phyloP scores from a whole-genome alignment of 2,888 invertebrate species.

The Anthophora plumipes region DNA sequence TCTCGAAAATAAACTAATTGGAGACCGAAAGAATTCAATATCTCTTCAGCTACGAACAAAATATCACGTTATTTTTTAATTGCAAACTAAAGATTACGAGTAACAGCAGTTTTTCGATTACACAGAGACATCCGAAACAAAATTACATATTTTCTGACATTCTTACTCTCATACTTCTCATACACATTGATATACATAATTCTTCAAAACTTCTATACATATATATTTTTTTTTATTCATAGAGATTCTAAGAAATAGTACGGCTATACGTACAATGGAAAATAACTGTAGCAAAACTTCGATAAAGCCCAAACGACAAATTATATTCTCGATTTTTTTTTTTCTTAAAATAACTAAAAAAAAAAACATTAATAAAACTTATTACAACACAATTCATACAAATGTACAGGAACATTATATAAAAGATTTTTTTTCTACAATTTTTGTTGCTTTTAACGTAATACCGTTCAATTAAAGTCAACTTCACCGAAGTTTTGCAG shows the following conservation, averaged over 20 bases:
- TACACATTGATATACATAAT: slow-evolving; percentile 41
- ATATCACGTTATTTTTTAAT: neutral
- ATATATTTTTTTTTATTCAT: slow-evolving; percentile 30
- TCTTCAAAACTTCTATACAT: slow-evolving; percentile 36
- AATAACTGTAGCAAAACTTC: slow-evolving; percentile 45
- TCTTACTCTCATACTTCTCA: slow-evolving; percentile 37
- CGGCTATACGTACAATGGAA: slow-evolving; percentile 49
- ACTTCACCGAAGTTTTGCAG: slow-evolving; percentile 49
- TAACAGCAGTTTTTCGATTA: slow-evolving; percentile 1
- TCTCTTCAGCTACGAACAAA: slow-evolving; percentile 5
- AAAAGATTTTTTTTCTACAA: slow-evolving; percentile 5
- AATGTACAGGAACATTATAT: slow-evolving; percentile 1
- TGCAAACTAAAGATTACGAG: slow-evolving; percentile 15
- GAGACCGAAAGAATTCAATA: neutral
- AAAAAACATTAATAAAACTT: neutral
- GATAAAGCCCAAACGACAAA: slow-evolving; percentile 2
- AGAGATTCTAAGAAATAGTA: slow-evolving; percentile 55
- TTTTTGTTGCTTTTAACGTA: neutral
- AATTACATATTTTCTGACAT: slow-evolving; percentile 30
- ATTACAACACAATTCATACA: neutral
- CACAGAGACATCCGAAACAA: slow-evolving; percentile 25
- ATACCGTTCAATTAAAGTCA: neutral
- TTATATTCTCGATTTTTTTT: neutral
- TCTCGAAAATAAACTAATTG: neutral
- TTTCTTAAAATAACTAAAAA: neutral